A percentile compares a stretch with the other conserved stretches of the same genome.
phyloP scores from a whole-genome alignment of 2,888 invertebrate genomes.

The Drosophila niveifrons region DNA sequence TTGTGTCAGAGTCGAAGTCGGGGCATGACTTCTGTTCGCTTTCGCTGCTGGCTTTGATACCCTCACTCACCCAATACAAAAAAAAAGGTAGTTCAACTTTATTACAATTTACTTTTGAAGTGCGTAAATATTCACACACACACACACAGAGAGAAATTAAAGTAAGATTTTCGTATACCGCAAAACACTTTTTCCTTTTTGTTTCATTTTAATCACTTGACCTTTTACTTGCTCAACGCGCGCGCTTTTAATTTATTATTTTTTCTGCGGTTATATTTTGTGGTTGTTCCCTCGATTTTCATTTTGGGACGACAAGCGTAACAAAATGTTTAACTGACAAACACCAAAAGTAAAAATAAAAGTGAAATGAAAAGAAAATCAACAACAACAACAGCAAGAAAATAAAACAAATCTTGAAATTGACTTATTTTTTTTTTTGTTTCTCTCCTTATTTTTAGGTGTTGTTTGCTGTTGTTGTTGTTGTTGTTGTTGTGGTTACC shows the following conservation, averaged over 20 bases:
- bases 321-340: constrained; percentile 71
- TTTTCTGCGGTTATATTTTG: constrained; percentile 56
- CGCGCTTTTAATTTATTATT: constrained; percentile 74
- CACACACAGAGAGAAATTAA: no score
- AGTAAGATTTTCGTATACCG: no score
- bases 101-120: no score
- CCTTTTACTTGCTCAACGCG: constrained; percentile 65
- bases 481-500: constrained; percentile 44
- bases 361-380: constrained; percentile 14
- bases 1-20: constrained; percentile 2
- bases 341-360: constrained; percentile 35
- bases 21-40: constrained; percentile 15
- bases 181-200: not conserved
- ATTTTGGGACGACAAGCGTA: constrained; percentile 54
- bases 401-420: constrained; percentile 61
- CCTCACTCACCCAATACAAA: no score
- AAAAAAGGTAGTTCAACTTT: no score
- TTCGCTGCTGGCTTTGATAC: constrained; percentile 6
- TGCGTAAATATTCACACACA: no score
- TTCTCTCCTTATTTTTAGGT: constrained; percentile 32
- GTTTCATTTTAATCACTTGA: constrained; percentile 66
- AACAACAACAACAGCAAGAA: constrained; percentile 20
- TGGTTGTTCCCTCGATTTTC: constrained; percentile 39
- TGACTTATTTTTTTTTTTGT: constrained; percentile 59
- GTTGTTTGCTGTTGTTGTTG: constrained; percentile 30